A percentile compares a stretch with the other conserved stretches of the same genome.
phyloP scores from a whole-genome alignment of 2,113 vertebrate species.

The Daboia siamensis region DNA sequence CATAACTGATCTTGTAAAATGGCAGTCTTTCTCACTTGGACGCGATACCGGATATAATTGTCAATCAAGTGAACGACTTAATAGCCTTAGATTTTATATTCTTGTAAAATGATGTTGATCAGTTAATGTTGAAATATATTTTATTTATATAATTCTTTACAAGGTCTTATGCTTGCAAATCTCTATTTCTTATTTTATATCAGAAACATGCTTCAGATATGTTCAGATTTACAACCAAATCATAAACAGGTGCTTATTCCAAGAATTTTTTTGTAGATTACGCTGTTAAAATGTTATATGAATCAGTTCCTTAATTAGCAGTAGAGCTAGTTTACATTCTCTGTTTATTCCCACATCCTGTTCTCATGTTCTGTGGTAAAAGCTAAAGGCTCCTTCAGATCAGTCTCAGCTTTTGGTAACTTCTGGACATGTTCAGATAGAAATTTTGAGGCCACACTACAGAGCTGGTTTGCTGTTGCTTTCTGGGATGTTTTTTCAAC shows the following conservation, averaged over 20 bases:
- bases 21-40: neutral
- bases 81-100: neutral
- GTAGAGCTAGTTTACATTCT: neutral
- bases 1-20: neutral
- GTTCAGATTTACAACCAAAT: neutral
- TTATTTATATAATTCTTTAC: neutral
- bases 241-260: neutral
- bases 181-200: neutral
- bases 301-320: neutral
- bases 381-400: neutral
- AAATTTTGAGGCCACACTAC: neutral
- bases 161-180: neutral
- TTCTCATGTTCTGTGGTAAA: neutral
- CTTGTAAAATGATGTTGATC: neutral
- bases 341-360: neutral
- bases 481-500: neutral
- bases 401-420: neutral
- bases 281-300: neutral
- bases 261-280: neutral
- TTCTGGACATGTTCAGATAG: neutral
- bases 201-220: neutral
- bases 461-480: neutral
- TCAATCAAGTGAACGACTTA: neutral
- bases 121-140: neutral
- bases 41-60: neutral